phyloP scores from a whole-genome alignment of 2,888 invertebrate species.

The Tridacna crocea region DNA sequence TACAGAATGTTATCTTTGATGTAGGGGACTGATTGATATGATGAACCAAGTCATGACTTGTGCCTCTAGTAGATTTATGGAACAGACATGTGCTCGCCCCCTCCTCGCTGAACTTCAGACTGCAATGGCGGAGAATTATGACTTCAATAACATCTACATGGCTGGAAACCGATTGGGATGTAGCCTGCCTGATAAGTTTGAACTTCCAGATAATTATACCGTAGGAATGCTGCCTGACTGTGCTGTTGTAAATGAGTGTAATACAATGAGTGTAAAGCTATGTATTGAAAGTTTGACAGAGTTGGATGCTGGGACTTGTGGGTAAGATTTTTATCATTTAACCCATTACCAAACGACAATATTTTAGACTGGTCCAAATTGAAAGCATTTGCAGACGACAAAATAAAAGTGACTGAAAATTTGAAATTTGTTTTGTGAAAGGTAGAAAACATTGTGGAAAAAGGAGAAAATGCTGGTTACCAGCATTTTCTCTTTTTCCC shows the following conservation, averaged over 20 bases:
- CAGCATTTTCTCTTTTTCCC: no score
- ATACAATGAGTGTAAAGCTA: neutral
- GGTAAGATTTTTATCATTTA: slow-evolving; percentile 19
- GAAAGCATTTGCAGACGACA: no score
- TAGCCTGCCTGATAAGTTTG: slow-evolving; percentile 7
- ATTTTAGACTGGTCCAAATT: no score
- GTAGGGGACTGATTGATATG: neutral
- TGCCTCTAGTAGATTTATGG: slow-evolving; percentile 17
- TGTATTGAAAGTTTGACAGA: neutral
- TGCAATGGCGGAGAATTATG: neutral
- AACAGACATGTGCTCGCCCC: slow-evolving; percentile 12
- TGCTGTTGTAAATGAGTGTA: slow-evolving; percentile 28
- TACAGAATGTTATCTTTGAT: neutral
- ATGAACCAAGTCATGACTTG: slow-evolving; percentile 23
- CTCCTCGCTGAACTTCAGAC: slow-evolving; percentile 7
- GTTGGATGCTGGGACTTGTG: slow-evolving; percentile 14
- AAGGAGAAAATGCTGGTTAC: no score
- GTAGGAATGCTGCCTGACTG: slow-evolving; percentile 17
- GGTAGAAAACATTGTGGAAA: no score
- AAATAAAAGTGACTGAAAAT: no score
- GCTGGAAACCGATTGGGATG: neutral
- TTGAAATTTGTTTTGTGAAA: no score
- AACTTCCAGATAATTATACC: slow-evolving; percentile 41
- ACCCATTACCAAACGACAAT: no score
- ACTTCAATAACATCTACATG: neutral